Evolutionary conservation across 2,888 invertebrate species (phyloP), one percentile per base, ranked within the genome.

Genomic region (Gasteruption jaculator): DNA sequence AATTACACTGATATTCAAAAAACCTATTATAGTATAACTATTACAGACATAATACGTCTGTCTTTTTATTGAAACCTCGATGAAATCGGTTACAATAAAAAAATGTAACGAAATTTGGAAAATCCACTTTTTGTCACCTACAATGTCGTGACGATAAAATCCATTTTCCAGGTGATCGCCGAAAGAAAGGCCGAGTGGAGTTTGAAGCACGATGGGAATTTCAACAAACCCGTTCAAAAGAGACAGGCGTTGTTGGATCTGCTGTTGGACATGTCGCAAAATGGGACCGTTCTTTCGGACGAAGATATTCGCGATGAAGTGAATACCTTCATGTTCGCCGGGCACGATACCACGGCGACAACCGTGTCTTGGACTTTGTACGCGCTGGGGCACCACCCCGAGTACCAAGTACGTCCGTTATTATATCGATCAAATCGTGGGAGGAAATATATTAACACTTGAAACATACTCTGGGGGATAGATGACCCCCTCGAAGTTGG

Each of bases 261-360:
- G 49, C 54, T 80, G 2, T 61, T 81, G 12, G 72, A 75, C 48
- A 65, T 72, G 49, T 68, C 73, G 0, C 56, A 72, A 3, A 61
- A 72, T 11, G 74, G 72, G 1, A 53, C 56, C 1, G 24, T 49
- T 2, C 56, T 71, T 3, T 53, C 61, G 3, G 67, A 71, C 37
- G 43, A 49, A 3, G 68, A 69, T 30, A 61, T 71, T 38, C 54
- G 60, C 2, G 71, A 72, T 12, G 71, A 72, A 46, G 69, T 69
- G 1, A 67, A 72, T 42, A 72, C 71, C 2, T 72, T 72, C 35
- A 65, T 69, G 63, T 69, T 63, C 33, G 68, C 68, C 63, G 80
- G 80, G 3, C 80, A 80, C 53, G 80, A 80, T 48, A 80, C 80
- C 1, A 76, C 77, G 1, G 74, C 80, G 0, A 74, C 75, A 2